A percentile compares a stretch with the other conserved stretches of the same genome.
phyloP scores from a whole-genome alignment of 2,888 invertebrate species.

The Calephelis perditalis region DNA sequence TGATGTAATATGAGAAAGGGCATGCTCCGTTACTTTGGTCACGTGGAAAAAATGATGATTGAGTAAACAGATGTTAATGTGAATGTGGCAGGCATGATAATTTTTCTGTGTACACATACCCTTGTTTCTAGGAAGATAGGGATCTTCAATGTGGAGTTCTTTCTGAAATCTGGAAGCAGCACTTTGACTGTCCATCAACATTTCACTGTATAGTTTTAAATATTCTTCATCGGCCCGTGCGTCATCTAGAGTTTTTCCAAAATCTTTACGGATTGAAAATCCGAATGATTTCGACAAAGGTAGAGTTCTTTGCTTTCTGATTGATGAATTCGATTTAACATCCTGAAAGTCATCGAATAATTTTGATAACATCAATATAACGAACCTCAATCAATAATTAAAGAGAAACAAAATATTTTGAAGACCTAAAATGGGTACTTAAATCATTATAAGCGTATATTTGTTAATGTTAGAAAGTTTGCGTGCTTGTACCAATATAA shows the following conservation, averaged over 20 bases:
- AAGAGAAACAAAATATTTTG: too few relatives aligned
- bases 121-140: conserved; percentile 24
- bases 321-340: conserved; percentile 5
- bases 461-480: too few relatives aligned
- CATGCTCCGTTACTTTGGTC: too few relatives aligned
- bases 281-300: conserved; percentile 46
- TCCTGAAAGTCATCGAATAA: conserved; percentile 20
- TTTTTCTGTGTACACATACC: conserved; percentile 32
- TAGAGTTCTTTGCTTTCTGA: conserved; percentile 26
- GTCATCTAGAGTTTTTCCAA: conserved; percentile 35
- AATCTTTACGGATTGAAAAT: conserved; percentile 33
- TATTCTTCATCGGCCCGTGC: conserved; percentile 38
- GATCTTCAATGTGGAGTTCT: conserved; percentile 37
- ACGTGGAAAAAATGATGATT: too few relatives aligned
- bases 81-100: not conserved
- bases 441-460: too few relatives aligned
- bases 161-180: conserved; percentile 37
- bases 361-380: not conserved
- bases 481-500: too few relatives aligned
- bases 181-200: conserved; percentile 44
- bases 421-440: too few relatives aligned
- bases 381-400: too few relatives aligned
- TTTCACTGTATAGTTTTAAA: conserved; percentile 47
- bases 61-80: too few relatives aligned
- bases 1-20: too few relatives aligned